Percentiles rank a stretch among this genome's conserved stretches.
These are phyloP conservation scores for Pseudococcus longispinus DNA, from an alignment of 2,888 invertebrate genomes.

Conservation along the genomic window DNA sequence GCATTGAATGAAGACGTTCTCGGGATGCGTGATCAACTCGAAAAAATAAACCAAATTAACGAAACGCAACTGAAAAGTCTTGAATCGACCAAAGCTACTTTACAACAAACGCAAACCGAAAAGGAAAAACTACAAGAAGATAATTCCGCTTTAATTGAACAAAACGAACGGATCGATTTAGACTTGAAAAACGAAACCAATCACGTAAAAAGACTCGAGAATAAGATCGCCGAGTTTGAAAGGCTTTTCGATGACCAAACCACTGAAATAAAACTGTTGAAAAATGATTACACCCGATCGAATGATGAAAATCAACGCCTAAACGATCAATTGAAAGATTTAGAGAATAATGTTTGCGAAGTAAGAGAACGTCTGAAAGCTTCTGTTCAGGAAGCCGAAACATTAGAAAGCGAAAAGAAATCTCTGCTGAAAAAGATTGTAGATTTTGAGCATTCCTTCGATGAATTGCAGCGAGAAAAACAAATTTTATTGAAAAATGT, in stretches of 20 bases:
- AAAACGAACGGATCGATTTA: not conserved
- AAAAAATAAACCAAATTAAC: not conserved
- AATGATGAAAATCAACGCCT: not conserved
- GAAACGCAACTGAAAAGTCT: not conserved
- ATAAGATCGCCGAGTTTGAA: conserved; percentile 19
- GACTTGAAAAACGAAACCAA: not conserved
- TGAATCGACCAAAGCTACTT: not conserved
- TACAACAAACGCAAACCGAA: not conserved
- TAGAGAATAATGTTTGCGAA: not conserved
- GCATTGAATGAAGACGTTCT: not conserved
- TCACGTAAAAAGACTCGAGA: not conserved
- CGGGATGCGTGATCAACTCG: not conserved
- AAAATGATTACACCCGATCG: not conserved
- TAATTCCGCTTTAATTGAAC: not conserved
- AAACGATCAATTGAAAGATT: not conserved
- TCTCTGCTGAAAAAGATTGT: not conserved
- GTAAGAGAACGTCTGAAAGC: conserved; percentile 11
- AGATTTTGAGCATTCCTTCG: not conserved
- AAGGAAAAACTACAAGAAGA: not conserved
- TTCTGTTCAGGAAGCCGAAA: not conserved
- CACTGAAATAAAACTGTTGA: not conserved
- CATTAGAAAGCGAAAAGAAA: not conserved
- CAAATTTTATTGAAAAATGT: not conserved
- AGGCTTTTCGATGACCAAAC: not conserved
- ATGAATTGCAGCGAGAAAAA: not conserved